phyloP scores from a whole-genome alignment of 2,888 invertebrate species.

The Tenthredo mesomela region DNA sequence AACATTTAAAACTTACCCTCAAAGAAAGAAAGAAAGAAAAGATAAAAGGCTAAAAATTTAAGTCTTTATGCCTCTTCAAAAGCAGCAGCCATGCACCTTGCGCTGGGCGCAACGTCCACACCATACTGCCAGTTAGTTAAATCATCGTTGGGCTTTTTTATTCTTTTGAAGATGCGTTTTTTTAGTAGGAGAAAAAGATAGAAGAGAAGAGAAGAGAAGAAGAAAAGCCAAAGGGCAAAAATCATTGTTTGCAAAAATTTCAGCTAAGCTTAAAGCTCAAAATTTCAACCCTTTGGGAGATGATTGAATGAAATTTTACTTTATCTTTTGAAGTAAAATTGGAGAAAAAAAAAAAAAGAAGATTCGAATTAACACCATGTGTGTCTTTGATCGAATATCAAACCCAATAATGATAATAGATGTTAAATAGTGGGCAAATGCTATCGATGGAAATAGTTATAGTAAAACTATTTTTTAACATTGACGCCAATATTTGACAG shows the following conservation, averaged over 20 bases:
- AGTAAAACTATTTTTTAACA: conserved; percentile 61
- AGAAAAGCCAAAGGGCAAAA: background rate
- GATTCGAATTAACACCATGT: background rate
- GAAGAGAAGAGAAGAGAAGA: background rate
- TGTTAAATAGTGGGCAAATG: conserved; percentile 70
- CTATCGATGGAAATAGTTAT: conserved; percentile 65
- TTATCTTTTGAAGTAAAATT: background rate
- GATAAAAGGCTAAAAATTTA: conserved; percentile 71
- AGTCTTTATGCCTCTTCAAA: conserved; percentile 68
- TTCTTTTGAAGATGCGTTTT: conserved; percentile 29
- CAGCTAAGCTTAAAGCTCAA: background rate
- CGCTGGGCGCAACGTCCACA: conserved; percentile 76
- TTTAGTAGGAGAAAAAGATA: background rate
- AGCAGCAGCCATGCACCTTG: conserved; percentile 74
- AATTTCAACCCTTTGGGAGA: background rate
- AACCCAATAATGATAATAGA: conserved; percentile 68
- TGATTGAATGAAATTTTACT: conserved; percentile 48
- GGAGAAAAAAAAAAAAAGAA: background rate
- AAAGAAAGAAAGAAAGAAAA: background rate
- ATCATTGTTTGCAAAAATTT: background rate
- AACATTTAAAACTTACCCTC: conserved; percentile 70
- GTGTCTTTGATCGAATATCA: conserved; percentile 66
- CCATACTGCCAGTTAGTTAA: conserved; percentile 76
- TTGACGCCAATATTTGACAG: conserved; percentile 65
- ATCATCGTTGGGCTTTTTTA: conserved; percentile 72